Evolutionary conservation across 2,113 vertebrate species (phyloP).

Genomic region (Cnemophilus loriae): DNA sequence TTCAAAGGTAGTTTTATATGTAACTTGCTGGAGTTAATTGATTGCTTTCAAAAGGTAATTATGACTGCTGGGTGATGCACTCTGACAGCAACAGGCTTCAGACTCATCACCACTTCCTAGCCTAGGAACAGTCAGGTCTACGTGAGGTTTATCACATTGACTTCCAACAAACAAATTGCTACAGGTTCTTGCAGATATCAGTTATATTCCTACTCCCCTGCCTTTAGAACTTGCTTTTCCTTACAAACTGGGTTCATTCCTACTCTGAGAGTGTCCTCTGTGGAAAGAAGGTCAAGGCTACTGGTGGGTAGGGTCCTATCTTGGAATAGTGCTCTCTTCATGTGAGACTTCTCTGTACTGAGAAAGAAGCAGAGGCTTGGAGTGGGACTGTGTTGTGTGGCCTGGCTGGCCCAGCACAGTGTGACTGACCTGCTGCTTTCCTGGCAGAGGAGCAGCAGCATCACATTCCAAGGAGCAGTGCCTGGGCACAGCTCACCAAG

Average conservation of each 20-base stretch:
- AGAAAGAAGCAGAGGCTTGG: neutral
- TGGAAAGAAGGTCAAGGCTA: neutral
- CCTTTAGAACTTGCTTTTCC: neutral
- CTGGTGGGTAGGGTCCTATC: neutral
- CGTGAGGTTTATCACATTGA: neutral
- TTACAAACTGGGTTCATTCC: neutral
- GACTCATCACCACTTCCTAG: neutral
- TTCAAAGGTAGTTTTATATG: neutral
- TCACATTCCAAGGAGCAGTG: neutral
- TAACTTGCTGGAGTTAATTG: neutral
- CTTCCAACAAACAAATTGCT: neutral
- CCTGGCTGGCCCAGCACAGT: neutral
- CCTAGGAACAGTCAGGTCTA: neutral
- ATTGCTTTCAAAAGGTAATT: neutral
- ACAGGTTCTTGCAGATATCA: neutral
- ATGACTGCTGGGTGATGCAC: neutral
- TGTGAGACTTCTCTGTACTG: neutral
- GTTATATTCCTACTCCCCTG: neutral
- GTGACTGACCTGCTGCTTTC: neutral
- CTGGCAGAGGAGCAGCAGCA: neutral
- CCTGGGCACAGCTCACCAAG: neutral
- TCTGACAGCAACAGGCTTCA: neutral
- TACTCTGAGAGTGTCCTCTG: fast-evolving
- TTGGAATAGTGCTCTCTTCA: neutral
- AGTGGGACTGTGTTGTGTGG: neutral